Percentiles rank a stretch among this genome's conserved stretches.
phyloP scores from a whole-genome alignment of 1,140 invertebrate species.

The Stegodyphus dumicola region DNA sequence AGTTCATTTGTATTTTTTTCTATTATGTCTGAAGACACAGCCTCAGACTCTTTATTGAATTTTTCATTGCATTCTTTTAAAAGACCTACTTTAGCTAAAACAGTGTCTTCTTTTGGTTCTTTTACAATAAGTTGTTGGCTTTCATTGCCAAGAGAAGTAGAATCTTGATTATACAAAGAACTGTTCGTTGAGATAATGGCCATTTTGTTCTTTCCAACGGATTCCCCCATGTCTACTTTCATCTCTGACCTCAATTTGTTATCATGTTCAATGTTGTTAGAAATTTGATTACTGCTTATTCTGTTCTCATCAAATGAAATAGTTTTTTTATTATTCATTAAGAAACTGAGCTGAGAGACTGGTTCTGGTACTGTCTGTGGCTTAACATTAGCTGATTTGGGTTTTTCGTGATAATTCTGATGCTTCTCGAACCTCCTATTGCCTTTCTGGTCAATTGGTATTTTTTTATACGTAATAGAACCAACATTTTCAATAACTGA shows the following conservation, averaged over 20 bases:
- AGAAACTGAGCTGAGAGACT: neutral
- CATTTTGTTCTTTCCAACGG: no score
- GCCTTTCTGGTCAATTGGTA: conserved; percentile 1
- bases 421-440: conserved; percentile 35
- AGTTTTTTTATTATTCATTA: conserved; percentile 6
- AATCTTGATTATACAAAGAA: neutral
- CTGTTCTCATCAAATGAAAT: neutral
- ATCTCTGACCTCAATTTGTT: neutral
- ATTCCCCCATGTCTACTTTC: no score
- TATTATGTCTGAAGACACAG: neutral
- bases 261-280: neutral
- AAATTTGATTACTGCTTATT: neutral
- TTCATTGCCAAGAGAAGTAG: neutral
- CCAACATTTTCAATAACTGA: neutral
- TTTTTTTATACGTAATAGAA: neutral
- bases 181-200: neutral
- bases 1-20: neutral
- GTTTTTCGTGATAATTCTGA: neutral
- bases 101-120: neutral
- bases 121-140: neutral
- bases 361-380: neutral
- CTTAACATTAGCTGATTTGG: neutral
- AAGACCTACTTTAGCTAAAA: neutral
- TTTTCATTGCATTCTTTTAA: neutral
- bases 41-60: neutral